These are phyloP conservation scores for Falcunculus frontatus DNA, from an alignment of 2,113 vertebrate genomes.

Conservation along the genomic window DNA sequence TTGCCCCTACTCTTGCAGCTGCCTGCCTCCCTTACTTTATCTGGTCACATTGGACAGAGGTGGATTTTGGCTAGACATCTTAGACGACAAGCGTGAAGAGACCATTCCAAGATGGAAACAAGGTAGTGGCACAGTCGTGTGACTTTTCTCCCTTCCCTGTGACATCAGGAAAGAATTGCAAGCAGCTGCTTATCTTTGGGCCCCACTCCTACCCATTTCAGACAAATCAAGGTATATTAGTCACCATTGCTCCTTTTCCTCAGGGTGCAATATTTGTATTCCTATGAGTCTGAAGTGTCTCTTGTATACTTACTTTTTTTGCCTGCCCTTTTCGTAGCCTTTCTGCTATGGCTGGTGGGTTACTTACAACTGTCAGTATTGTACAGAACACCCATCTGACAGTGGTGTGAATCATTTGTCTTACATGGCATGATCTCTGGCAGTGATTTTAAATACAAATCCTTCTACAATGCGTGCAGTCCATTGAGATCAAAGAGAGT, in stretches of 20 bases:
- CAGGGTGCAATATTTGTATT: not conserved
- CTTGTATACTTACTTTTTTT: not conserved
- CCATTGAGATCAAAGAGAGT: not conserved
- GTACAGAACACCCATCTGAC: not conserved
- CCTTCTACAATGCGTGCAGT: fast-evolving
- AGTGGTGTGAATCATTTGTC: not conserved
- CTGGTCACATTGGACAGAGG: not conserved
- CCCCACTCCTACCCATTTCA: not conserved
- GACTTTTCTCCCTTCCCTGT: not conserved
- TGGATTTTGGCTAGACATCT: not conserved
- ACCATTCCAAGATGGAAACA: not conserved
- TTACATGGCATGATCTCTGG: not conserved
- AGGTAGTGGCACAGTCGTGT: too few relatives aligned
- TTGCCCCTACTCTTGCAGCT: not conserved
- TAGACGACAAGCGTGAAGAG: fast-evolving
- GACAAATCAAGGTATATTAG: not conserved
- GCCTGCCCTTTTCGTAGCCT: not conserved
- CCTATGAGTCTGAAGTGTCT: not conserved
- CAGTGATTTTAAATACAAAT: not conserved
- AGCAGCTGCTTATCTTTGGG: not conserved
- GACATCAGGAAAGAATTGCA: not conserved
- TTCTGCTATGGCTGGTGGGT: not conserved
- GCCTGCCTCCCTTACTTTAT: not conserved
- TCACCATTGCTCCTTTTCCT: not conserved
- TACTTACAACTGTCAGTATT: not conserved